Evolutionary conservation across 2,888 invertebrate genomes (phyloP), one percentile per base, ranked within the genome.

Genomic region (Frankliniella fusca): DNA sequence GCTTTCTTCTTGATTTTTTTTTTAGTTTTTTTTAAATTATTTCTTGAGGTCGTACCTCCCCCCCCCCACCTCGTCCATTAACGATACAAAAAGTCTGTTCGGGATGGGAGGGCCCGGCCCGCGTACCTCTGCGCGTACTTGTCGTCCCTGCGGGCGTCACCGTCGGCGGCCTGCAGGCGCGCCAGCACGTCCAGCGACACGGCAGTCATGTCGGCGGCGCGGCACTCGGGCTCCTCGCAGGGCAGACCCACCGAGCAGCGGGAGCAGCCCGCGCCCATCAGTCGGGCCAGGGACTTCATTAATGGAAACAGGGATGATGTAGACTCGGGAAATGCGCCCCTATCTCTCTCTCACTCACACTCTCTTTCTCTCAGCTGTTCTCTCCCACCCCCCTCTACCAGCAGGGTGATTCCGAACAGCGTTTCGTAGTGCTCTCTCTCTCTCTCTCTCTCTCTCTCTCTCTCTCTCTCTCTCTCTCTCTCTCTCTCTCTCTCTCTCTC

Each of bases 111-210:
- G n/a, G 65, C 9, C 10, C 18, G n/a, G 2, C 2, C 65, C 23
- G n/a, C 70, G n/a, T 23, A 76, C 70, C 70, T 76, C 70, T 76
- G 27, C 70, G 27, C 23, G 70, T 76, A 76, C 70, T 76, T 76
- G 23, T 76, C 70, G 70, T 76, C 70, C 2, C 70, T 9, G 23
- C 10, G 8, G 23, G 70, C 23, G 70, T 76, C 70, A 10, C 27
- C 1, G 70, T 12, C 27, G 27, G 27, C 27, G 70, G 10, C 12
- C 27, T 23, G 70, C 27, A 76, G 70, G 23, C 70, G 70, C 11
- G 11, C 27, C 70, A 27, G 23, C 27, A 76, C 70, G 11, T 76
- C 70, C 70, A 76, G 27, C 11, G 70, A 76, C 23, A 76, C 70
- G 70, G 70, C 70, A 8, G 27, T 27, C 70, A 76, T 76, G 70